phyloP scores from a whole-genome alignment of 2,113 vertebrate species.

The Dasyornis broadbenti region DNA sequence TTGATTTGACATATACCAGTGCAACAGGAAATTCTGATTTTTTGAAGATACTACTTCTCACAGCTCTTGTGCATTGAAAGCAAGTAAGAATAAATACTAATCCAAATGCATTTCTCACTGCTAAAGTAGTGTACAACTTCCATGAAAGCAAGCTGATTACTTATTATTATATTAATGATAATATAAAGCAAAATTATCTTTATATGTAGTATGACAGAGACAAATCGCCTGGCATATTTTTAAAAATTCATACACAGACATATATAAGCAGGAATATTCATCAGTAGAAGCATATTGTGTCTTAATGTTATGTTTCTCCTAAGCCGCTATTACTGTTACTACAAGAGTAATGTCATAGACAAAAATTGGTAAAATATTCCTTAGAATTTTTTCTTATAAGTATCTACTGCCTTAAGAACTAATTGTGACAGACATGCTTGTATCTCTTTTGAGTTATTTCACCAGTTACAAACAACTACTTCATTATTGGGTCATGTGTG shows the following conservation, averaged over 20 bases:
- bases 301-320: background rate
- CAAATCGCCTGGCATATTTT: background rate
- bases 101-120: background rate
- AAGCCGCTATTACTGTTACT: background rate
- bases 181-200: background rate
- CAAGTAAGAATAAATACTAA: background rate
- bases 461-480: background rate
- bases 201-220: background rate
- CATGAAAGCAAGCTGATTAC: background rate
- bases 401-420: background rate
- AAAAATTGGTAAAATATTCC: background rate
- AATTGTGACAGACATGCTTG: background rate
- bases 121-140: background rate
- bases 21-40: background rate
- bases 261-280: background rate
- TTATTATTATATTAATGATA: background rate
- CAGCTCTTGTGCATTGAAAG: background rate
- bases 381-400: background rate
- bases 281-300: background rate
- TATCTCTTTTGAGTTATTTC: background rate
- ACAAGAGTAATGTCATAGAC: accelerated
- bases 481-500: background rate
- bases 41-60: background rate
- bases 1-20: background rate
- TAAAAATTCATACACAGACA: background rate